Evolutionary conservation across 1,140 invertebrate species (phyloP), one percentile per base, ranked within the genome.

Genomic region (Mya arenaria): DNA sequence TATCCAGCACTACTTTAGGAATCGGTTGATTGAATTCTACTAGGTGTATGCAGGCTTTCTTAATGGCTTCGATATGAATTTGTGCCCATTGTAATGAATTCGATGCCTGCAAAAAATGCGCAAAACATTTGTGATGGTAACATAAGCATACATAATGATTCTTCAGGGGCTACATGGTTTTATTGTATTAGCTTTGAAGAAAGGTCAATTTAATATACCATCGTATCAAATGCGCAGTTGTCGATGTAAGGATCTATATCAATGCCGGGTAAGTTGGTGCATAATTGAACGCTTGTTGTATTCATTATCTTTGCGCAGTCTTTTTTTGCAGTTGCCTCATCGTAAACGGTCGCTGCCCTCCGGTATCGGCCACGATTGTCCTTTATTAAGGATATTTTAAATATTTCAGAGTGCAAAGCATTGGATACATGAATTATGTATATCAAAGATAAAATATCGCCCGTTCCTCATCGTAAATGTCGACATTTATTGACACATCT

Each of bases 51-150:
- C 72, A 75, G n/a, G 34, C 25, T 6, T 44, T 48, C 48, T 75
- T 75, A 8, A 75, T 23, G 19, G 28, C 56, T 63, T 75, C 72
- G 23, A 62, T 23, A 62, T 75, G 72, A 8, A 34, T n/a, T 23
- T 60, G n/a, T 41, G 72, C n/a, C 72, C 72, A 75, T 8, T 75
- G 56, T 58, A 75, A 62, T 25, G 56, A 60, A 41, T 63, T 41
- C 1, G 72, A 60, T 0, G 34, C 34, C 72, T 75, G 34, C n/a
- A 63, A 62, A 72, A 15, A 48, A 37, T 32, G 30, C 17, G 8
- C 6, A 25, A 17, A 10, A 60, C 10, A 60, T 10, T 8, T n/a
- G 10, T n/a, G 56, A 60, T 60, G 8, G 8, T 17, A n/a, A 23
- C 25, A 10, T n/a, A n/a, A 23, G 25, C 13, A 23, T 25, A 13